Evolutionary conservation across 2,888 invertebrate species (phyloP).

Genomic region (Oscheius sp.): DNA sequence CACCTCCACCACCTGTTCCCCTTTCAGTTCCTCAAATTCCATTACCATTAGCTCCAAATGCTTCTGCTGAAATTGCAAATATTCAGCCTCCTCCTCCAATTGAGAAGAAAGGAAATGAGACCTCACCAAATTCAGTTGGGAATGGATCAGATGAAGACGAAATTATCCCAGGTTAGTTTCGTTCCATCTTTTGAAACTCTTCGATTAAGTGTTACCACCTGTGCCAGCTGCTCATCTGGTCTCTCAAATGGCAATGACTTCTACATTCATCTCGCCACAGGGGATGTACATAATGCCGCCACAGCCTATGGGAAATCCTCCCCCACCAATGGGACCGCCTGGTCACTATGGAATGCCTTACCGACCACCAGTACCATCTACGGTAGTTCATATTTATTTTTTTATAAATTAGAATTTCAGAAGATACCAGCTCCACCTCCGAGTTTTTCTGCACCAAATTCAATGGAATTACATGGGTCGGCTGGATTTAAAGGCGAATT

Average conservation of each 20-base stretch:
- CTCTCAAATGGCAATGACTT: too few relatives aligned
- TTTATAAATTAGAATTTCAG: neutral
- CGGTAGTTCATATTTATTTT: neutral
- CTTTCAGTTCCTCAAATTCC: conserved; percentile 10
- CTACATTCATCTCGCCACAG: neutral
- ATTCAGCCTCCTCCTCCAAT: neutral
- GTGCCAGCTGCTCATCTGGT: too few relatives aligned
- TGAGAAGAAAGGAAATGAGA: neutral
- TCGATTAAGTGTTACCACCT: too few relatives aligned
- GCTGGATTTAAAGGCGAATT: conserved; percentile 23
- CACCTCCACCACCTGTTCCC: neutral
- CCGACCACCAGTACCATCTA: neutral
- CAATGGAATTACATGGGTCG: conserved; percentile 12
- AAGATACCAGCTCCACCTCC: conserved; percentile 1
- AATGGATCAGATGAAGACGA: neutral
- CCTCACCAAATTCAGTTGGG: conserved; percentile 4
- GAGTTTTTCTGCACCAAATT: too few relatives aligned
- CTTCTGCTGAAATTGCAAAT: neutral
- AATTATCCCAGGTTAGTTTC: conserved; percentile 10
- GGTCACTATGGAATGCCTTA: neutral
- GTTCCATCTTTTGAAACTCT: neutral
- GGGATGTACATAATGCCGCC: neutral
- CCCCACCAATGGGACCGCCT: neutral
- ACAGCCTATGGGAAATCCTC: conserved; percentile 1
- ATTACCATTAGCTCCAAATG: neutral